These are phyloP conservation scores for Hylia prasina DNA, from an alignment of 2,113 vertebrate genomes.

Conservation along the genomic window DNA sequence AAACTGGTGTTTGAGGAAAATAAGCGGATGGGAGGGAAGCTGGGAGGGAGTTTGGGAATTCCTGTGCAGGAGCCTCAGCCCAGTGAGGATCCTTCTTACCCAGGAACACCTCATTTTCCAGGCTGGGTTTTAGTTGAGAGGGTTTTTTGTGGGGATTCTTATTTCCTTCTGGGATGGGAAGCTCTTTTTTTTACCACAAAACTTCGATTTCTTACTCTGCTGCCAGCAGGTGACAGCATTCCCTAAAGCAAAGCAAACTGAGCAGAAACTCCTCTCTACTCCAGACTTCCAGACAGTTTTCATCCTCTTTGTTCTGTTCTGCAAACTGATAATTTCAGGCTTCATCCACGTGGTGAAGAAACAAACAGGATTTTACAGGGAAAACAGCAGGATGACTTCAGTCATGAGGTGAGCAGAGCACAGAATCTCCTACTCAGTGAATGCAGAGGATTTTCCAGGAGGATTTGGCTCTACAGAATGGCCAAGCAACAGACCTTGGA, in stretches of 20 bases:
- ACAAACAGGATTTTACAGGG: background rate
- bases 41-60: background rate
- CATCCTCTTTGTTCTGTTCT: background rate
- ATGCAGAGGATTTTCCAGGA: background rate
- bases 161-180: background rate
- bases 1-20: background rate
- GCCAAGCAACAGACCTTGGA: background rate
- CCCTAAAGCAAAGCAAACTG: background rate
- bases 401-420: background rate
- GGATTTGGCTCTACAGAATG: background rate
- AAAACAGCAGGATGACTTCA: background rate
- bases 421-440: background rate
- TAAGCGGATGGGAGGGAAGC: background rate
- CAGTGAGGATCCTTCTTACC: background rate
- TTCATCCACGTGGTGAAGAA: background rate
- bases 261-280: background rate
- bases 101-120: background rate
- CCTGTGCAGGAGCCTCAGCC: background rate
- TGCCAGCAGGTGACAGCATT: background rate
- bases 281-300: background rate
- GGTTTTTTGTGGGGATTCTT: accelerated
- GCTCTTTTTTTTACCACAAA: background rate
- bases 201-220: background rate
- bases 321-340: background rate
- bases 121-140: background rate